Conservation (phyloP, 1,140 invertebrate genomes). For the Acyrthosiphon pisum region DNA sequence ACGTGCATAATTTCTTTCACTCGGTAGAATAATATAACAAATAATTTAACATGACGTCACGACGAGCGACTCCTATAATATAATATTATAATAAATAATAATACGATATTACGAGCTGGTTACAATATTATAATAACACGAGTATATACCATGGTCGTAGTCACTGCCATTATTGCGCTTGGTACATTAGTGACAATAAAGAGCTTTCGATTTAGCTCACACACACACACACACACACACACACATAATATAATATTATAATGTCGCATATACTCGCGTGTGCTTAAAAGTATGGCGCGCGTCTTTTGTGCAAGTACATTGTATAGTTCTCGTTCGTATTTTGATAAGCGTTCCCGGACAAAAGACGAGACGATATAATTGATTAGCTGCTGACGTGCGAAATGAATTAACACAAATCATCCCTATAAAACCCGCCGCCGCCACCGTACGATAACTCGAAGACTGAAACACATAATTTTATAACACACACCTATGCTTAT, state of each 20-base stretch:
- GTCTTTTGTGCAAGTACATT: neutral
- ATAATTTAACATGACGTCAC: neutral
- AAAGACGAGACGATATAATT: neutral
- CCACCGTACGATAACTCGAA: neutral
- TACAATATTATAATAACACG: neutral
- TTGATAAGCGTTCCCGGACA: neutral
- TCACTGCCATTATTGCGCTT: neutral
- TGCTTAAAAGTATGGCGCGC: neutral
- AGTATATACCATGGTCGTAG: neutral
- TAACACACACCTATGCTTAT: neutral
- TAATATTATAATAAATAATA: neutral
- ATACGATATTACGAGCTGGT: neutral
- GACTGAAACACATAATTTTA: no score
- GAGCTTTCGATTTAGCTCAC: neutral
- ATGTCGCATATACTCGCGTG: neutral
- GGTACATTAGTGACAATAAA: constrained; percentile 15
- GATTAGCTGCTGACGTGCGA: neutral
- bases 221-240: neutral
- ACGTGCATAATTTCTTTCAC: neutral
- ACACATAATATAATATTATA: neutral
- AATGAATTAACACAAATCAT: constrained; percentile 18
- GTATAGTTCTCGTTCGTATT: neutral
- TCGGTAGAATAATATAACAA: neutral
- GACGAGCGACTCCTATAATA: neutral
- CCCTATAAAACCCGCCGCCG: neutral